These are phyloP conservation scores for Gnathonemus longibarbis DNA, from an alignment of 2,113 vertebrate species.

Conservation along the genomic window DNA sequence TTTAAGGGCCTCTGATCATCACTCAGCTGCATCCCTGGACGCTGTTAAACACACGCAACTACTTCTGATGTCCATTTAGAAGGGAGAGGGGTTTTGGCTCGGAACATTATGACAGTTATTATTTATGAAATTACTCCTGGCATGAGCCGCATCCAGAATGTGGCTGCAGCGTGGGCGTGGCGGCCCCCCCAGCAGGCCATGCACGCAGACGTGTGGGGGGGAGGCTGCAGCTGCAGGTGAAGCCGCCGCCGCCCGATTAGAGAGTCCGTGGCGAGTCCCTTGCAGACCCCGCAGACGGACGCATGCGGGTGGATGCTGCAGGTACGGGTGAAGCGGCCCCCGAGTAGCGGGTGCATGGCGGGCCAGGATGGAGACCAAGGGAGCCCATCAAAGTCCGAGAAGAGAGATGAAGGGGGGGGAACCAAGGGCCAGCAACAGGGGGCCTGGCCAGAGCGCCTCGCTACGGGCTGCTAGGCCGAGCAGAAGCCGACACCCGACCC, in stretches of 20 bases:
- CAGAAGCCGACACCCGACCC: not conserved
- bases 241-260: not conserved
- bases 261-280: not conserved
- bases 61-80: conserved; percentile 8
- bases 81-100: not conserved
- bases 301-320: not conserved
- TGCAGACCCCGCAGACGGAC: not conserved
- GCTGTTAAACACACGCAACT: not conserved
- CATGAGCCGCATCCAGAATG: too few species aligned
- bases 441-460: not conserved
- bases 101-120: not conserved
- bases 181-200: not conserved
- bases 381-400: not conserved
- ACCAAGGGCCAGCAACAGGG: not conserved
- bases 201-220: not conserved
- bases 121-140: not conserved
- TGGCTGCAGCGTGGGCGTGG: not conserved
- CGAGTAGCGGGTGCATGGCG: not conserved
- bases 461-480: not conserved
- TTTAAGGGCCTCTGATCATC: not conserved
- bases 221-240: not conserved
- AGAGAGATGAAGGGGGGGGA: not conserved
- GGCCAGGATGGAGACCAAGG: not conserved
- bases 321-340: not conserved
- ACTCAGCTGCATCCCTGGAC: not conserved